Evolutionary conservation across 2,888 invertebrate genomes (phyloP), one percentile per base, ranked within the genome.

Genomic region (Coenonympha arcania): DNA sequence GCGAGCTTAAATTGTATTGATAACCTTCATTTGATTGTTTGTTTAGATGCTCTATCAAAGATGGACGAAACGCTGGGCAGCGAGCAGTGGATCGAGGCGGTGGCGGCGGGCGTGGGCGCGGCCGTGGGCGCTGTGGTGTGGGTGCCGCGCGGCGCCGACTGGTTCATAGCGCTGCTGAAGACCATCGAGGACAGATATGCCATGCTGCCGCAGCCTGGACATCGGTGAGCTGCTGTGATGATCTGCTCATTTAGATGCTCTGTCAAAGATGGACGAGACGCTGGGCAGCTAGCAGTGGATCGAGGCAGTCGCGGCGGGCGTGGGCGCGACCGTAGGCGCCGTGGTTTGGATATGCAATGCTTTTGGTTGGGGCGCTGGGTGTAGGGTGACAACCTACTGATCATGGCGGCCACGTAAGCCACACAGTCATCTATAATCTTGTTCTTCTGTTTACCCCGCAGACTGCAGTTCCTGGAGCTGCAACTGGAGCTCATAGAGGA

Each of bases 401-500:
- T n/a, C n/a, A n/a, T n/a, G n/a, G n/a, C n/a, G n/a, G n/a, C n/a
- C n/a, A n/a, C n/a, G n/a, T n/a, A n/a, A n/a, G n/a, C n/a, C n/a
- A 11, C 28, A n/a, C n/a, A n/a, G n/a, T n/a, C n/a, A n/a, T n/a
- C n/a, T n/a, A n/a, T n/a, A n/a, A n/a, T n/a, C n/a, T n/a, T n/a
- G n/a, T n/a, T n/a, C n/a, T n/a, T n/a, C n/a, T 11, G 28, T 11
- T 11, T 28, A 11, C 4, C 28, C 3, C 13, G n/a, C 58, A 90
- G 93, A 58, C 74, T 95, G 49, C 94, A 95, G 70, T 98, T 98
- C 79, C 82, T 97, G 18, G 93, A 95, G 56, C 83, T 98, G 2
- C 97, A 98, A 73, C 76, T 96, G 15, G 96, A 97, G 65, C 77
- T 98, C 37, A 88, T 98, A 48, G 98, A 98, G 64, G 97, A 97